Evolutionary conservation across 2,113 vertebrate genomes (phyloP), one percentile per base, ranked within the genome.

Genomic region (Rhineura floridana): DNA sequence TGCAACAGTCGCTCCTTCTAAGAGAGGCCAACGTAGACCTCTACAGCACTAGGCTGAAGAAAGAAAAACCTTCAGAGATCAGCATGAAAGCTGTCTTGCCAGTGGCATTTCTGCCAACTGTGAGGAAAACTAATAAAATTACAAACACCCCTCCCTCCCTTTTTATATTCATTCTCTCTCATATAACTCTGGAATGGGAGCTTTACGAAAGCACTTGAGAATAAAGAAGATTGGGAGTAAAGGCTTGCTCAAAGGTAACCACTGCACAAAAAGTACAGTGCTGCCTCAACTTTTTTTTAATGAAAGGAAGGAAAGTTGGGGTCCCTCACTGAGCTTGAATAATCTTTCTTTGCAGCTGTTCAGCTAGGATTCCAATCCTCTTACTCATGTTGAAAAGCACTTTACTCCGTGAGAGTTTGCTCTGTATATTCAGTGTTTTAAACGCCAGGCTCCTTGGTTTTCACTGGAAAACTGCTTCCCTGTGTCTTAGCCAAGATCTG

Each of bases 291-390:
- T 72, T 82, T 65, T 77, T 76, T 67, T 75, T 48, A 73, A 76
- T 83, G 81, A 87, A 87, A 87, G 65, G 81, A 83, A 77, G 70
- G 73, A 83, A 83, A 88, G 72, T 83, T 88, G 72, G 81, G 81
- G 87, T 75, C 81, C 46, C 63, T 75, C 72, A 36, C 59, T 42
- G 72, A 77, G 70, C 62, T 67, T 50, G 87, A 83, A 83, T 76
- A 88, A 77, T 88, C 87, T 88, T 65, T 65, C 59, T 65, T 65
- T 86, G 79, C 88, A 86, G 84, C 84, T 89, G 84, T 82, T 52
- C 69, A 89, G 79, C 70, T 67, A 76, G 44, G 78, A 82, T 89
- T 89, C 84, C 59, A 86, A 89, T 89, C 72, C 70, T 59, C 72
- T 82, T 85, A 81, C 39, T 81, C 70, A 86, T 77, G 78, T 76